Percentiles rank a stretch among this genome's conserved stretches.
Evolutionary conservation across 2,888 invertebrate genomes (phyloP).

Genomic region (Cerastis leucographa): DNA sequence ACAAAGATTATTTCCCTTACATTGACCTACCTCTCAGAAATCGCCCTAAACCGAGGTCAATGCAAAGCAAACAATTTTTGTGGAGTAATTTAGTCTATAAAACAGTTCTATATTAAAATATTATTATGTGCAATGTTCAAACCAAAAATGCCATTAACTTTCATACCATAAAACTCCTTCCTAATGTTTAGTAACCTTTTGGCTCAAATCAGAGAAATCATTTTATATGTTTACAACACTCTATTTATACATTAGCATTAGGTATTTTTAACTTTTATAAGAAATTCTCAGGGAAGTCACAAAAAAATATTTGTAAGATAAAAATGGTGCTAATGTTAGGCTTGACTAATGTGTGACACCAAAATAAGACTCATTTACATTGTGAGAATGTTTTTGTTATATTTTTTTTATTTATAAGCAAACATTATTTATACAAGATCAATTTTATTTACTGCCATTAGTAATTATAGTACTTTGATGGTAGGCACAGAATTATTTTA

Average conservation of each 20-base stretch:
- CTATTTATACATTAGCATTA: slow-evolving; percentile 90
- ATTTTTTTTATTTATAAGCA: slow-evolving; percentile 89
- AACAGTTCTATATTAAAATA: slow-evolving; percentile 85
- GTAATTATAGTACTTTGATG: slow-evolving; percentile 84
- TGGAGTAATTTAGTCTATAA: slow-evolving; percentile 79
- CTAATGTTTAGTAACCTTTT: slow-evolving; percentile 81
- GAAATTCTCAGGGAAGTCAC: slow-evolving; percentile 90
- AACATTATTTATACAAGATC: slow-evolving; percentile 88
- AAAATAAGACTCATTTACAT: slow-evolving; percentile 88
- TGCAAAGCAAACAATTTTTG: slow-evolving; percentile 85
- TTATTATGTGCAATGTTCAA: slow-evolving; percentile 90
- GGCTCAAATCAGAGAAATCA: slow-evolving; percentile 89
- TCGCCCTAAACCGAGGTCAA: slow-evolving; percentile 85
- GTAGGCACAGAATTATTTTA: slow-evolving; percentile 80
- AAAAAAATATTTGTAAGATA: slow-evolving; percentile 89
- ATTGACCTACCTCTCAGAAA: slow-evolving; percentile 76
- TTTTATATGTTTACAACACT: slow-evolving; percentile 84
- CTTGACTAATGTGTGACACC: slow-evolving; percentile 90
- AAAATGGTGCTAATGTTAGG: slow-evolving; percentile 90
- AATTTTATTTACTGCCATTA: slow-evolving; percentile 89
- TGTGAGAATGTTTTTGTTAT: slow-evolving; percentile 89
- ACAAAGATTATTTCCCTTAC: slow-evolving; percentile 86
- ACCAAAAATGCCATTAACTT: slow-evolving; percentile 90
- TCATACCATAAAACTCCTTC: slow-evolving; percentile 84
- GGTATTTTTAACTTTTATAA: slow-evolving; percentile 90